Evolutionary conservation across 2,113 vertebrate genomes (phyloP).

Genomic region (Narcine bancroftii): DNA sequence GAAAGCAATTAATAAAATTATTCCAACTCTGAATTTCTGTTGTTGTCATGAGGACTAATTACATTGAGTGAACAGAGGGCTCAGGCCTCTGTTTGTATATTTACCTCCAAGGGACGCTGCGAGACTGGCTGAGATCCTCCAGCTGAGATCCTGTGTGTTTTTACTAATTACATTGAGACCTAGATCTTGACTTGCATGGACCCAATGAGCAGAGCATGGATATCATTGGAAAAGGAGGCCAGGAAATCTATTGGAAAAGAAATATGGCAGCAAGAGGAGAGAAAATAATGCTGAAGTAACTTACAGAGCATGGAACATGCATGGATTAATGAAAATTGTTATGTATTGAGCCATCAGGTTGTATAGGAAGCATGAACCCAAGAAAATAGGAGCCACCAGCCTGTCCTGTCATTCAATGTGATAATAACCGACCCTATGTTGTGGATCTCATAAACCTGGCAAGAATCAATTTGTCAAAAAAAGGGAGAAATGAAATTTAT

Average conservation of each 20-base stretch:
- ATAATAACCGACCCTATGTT: no score
- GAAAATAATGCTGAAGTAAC: not conserved
- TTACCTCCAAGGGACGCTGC: no score
- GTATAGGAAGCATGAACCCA: no score
- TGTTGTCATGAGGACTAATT: not conserved
- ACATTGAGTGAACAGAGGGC: no score
- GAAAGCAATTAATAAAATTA: no score
- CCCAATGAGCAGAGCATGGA: not conserved
- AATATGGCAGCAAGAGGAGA: not conserved
- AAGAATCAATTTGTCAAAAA: not conserved
- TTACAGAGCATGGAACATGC: not conserved
- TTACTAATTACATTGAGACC: not conserved
- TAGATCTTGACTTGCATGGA: not conserved
- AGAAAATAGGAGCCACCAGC: no score
- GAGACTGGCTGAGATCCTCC: no score
- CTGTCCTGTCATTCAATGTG: no score
- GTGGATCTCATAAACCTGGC: not conserved
- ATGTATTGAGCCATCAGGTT: no score
- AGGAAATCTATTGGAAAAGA: not conserved
- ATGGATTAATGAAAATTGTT: not conserved
- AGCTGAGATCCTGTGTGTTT: no score
- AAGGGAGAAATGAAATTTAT: not conserved
- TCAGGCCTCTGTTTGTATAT: no score
- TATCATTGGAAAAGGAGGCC: not conserved
- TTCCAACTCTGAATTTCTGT: not conserved